A percentile compares a stretch with the other conserved stretches of the same genome.
These are phyloP conservation scores for Diadema setosum DNA, from an alignment of 35 echinoderm and acorn worm genomes.

Conservation along the genomic window DNA sequence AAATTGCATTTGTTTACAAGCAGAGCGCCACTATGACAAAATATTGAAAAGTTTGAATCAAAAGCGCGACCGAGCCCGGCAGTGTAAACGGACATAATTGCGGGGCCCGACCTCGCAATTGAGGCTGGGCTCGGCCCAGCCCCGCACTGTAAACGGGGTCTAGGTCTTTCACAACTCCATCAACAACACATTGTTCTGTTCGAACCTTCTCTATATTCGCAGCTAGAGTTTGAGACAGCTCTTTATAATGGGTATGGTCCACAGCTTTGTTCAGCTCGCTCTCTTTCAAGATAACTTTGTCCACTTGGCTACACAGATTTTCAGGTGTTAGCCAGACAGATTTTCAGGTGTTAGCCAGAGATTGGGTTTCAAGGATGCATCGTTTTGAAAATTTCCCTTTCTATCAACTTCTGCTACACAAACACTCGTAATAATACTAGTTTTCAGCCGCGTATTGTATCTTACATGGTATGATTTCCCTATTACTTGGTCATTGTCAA, in stretches of 20 bases:
- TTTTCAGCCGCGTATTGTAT: constrained; percentile 7
- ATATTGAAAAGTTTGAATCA: no score
- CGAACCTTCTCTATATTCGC: not conserved
- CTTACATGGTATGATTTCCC: constrained; percentile 49
- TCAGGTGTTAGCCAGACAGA: not conserved
- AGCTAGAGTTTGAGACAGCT: not conserved
- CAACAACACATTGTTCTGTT: not conserved
- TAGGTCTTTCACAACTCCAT: not conserved
- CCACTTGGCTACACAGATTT: no score
- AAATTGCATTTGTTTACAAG: no score
- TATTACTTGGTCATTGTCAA: constrained; percentile 62
- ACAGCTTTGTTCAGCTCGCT: not conserved
- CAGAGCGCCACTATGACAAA: no score
- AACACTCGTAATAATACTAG: constrained; percentile 17
- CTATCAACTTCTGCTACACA: constrained; percentile 14
- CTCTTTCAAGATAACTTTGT: no score
- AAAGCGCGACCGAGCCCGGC: no score
- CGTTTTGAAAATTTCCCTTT: not conserved
- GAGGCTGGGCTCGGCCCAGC: no score
- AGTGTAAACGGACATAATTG: no score
- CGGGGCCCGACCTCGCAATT: no score
- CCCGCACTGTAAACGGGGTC: no score
- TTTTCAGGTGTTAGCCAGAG: not conserved
- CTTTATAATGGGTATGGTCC: not conserved
- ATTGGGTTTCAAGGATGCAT: not conserved